Evolutionary conservation across 1,140 invertebrate genomes (phyloP), one percentile per base, ranked within the genome.

Genomic region (Aphaenogaster rudis): DNA sequence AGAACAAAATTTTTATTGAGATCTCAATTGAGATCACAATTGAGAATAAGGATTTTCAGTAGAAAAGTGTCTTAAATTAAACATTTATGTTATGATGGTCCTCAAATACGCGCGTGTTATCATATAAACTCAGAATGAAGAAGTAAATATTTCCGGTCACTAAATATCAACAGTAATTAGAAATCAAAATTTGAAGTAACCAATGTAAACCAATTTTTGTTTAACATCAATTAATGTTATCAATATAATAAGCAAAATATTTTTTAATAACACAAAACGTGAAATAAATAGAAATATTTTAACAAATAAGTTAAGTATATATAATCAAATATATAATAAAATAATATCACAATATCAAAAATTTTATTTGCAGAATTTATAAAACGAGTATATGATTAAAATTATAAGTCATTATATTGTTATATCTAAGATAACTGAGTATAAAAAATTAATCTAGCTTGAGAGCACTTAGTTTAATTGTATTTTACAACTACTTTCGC

Each of bases 371-470:
- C 0, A 69, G 9, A 48, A 48, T 69, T 28, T 69, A 45, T 69
- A 28, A 67, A 67, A 66, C 17, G n/a, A 69, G 28, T 28, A 69
- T 45, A 5, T 28, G 2, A 69, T 21, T 28, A 45, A n/a, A 42
- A 48, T 28, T 48, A 1, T 45, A 4, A 64, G 1, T 39, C n/a
- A 36, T n/a, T 36, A 36, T 7, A 42, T 52, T 52, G 33, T 15
- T 36, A 39, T 66, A 66, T 63, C 42, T 13, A 67, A 67, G n/a
- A 45, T 6, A 69, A 15, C 17, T 3, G 17, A 48, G 11, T 28
- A 69, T 69, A 69, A 69, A 36, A 69, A 21, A 6, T 45, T 39
- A 69, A 69, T 69, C 9, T 39, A 59, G 6, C 13, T 78, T 8
- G 28, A 7, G 21, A 7, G 21, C n/a, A 80, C 3, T 54, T 52